Base-by-base conservation (phyloP, 2,888 invertebrate species). In the Oligia fasciuncula region DNA sequence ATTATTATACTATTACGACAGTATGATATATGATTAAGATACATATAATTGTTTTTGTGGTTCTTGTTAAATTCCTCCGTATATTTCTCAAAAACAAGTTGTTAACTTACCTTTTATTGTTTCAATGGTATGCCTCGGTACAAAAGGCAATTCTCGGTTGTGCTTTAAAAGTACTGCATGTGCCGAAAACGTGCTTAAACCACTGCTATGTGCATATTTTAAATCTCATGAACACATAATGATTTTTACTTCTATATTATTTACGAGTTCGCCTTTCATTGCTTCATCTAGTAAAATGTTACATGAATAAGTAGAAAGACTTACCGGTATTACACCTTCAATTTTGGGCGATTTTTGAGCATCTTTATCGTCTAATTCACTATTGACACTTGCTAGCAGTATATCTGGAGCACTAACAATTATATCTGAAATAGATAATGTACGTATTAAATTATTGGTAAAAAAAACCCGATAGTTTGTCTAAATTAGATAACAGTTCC, bases 271-370 rank as follows among this genome's bases (percentile, higher is more conserved):
- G 3, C 13, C 14, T 43, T 43, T 19, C 11, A 51, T 43, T 51
- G 9, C n/a, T 69, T 63, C 0, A 66, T 17, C 1, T n/a, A 49
- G 23, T 17, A 14, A 23, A 49, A n/a, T 29, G 19, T 51, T 81
- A 11, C 35, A 51, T 66, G 1, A 46, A 29, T 46, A 49, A 23
- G 1, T 17, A n/a, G 35, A 63, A 13, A 4, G 1, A 65, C 90
- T 89, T 80, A 89, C 89, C 84, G 88, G 86, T 73, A 71, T 35
- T 74, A 79, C 40, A n/a, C 77, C n/a, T n/a, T 80, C 83, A 13
- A 74, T 80, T 17, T 69, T 76, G 1, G 14, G 43, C 6, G 77
- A 66, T n/a, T 84, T 85, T 72, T 68, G 68, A 65, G 73, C 81
- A 51, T 76, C 69, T 35, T 62, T 73, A 19, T 40, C 54, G 0